Conservation (phyloP, 2,797 vertebrate genomes). For the Nyctibius grandis region DNA sequence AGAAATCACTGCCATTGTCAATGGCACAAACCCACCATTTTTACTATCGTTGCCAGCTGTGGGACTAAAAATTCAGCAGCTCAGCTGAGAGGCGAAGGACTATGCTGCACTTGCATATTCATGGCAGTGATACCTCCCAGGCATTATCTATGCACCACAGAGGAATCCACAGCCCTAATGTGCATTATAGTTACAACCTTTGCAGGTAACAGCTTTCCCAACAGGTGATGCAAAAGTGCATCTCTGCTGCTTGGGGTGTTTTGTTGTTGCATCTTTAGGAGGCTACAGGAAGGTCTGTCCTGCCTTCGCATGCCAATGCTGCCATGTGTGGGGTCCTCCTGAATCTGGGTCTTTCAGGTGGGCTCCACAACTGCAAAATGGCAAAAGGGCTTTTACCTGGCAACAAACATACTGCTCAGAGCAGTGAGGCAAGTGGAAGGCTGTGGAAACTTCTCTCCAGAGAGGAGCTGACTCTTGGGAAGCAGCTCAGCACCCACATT, state of each 20-base stretch:
- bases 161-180: not conserved
- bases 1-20: not conserved
- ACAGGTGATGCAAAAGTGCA: not conserved
- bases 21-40: not conserved
- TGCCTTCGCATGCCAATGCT: not conserved
- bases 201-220: not conserved
- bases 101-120: rapidly evolving
- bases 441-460: not conserved
- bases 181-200: rapidly evolving
- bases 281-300: not conserved
- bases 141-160: not conserved
- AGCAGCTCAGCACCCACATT: rapidly evolving
- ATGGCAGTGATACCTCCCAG: not conserved
- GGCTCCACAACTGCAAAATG: not conserved
- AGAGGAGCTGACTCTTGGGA: not conserved
- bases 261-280: not conserved
- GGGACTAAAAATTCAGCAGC: not conserved
- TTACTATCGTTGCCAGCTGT: not conserved
- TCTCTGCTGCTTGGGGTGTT: not conserved
- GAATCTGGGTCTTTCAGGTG: not conserved
- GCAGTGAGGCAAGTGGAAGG: not conserved
- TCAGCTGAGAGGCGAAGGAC: not conserved
- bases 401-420: not conserved
- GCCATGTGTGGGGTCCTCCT: not conserved
- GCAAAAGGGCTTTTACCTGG: not conserved